phyloP scores from a whole-genome alignment of 2,113 vertebrate genomes.

The Bufo bufo region DNA sequence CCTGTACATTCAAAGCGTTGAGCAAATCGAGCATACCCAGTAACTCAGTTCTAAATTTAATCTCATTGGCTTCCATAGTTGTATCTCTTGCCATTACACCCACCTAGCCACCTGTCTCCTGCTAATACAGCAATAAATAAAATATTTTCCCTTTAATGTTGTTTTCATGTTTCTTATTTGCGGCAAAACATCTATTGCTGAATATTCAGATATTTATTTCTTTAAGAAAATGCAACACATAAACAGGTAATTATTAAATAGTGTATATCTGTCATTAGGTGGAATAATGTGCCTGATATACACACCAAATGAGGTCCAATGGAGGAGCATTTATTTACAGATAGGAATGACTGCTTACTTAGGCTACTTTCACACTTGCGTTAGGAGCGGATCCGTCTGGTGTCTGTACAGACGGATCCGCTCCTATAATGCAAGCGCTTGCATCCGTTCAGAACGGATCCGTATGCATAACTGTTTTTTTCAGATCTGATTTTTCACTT shows the following conservation, averaged over 20 bases:
- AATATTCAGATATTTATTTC: neutral
- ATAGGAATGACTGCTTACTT: too few relatives aligned
- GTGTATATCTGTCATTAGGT: neutral
- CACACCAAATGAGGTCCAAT: too few relatives aligned
- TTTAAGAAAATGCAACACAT: neutral
- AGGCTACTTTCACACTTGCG: too few relatives aligned
- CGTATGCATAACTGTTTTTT: too few relatives aligned
- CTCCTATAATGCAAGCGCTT: too few relatives aligned
- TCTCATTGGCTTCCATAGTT: constrained; percentile 12
- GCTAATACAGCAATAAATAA: constrained; percentile 14
- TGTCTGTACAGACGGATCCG: too few relatives aligned
- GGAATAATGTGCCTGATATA: neutral
- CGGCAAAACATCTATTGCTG: neutral
- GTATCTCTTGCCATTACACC: constrained; percentile 37
- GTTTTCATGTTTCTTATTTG: constrained; percentile 2
- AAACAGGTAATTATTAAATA: neutral
- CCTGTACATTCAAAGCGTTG: constrained; percentile 28
- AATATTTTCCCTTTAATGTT: constrained; percentile 37
- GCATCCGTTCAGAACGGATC: too few relatives aligned
- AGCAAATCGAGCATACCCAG: constrained; percentile 27
- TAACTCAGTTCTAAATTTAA: constrained; percentile 42
- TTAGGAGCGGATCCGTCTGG: too few relatives aligned
- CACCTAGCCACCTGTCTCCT: constrained; percentile 38
- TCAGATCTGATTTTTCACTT: too few relatives aligned
- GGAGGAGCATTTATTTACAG: too few relatives aligned